Evolutionary conservation across 2,888 invertebrate genomes (phyloP).

Genomic region (Branchinecta sandiegonensis): DNA sequence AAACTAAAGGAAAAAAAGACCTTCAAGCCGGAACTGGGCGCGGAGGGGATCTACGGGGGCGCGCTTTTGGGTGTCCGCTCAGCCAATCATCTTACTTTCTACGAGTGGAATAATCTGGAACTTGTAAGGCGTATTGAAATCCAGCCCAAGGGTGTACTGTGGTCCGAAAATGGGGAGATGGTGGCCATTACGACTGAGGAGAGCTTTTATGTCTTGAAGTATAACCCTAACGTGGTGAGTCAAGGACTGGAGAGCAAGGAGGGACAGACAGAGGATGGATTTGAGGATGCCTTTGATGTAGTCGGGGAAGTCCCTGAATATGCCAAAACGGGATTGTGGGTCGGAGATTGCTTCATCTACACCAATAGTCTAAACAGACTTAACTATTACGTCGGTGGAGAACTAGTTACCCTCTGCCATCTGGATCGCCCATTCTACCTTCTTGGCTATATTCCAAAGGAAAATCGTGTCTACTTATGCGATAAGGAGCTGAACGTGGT

Average conservation of each 20-base stretch:
- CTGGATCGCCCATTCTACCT: conserved; percentile 80
- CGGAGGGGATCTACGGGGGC: conserved; percentile 87
- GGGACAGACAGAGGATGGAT: conserved; percentile 66
- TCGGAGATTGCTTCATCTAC: conserved; percentile 98
- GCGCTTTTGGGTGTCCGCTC: conserved; percentile 79
- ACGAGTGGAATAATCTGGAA: conserved; percentile 91
- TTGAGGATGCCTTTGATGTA: conserved; percentile 40
- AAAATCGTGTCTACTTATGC: conserved; percentile 85
- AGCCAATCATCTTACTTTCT: conserved; percentile 81
- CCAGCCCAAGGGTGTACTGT: conserved; percentile 79
- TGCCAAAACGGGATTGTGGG: conserved; percentile 90
- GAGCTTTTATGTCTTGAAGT: conserved; percentile 81
- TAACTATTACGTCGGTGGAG: conserved; percentile 98
- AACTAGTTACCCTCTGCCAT: conserved; percentile 95
- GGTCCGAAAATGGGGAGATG: conserved; percentile 89
- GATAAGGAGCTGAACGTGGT: conserved; percentile 95
- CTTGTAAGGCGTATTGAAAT: conserved; percentile 91
- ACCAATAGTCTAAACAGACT: conserved; percentile 93
- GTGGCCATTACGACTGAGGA: conserved; percentile 91
- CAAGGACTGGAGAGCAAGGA: conserved; percentile 57
- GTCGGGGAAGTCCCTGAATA: conserved; percentile 74
- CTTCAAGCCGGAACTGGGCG: conserved; percentile 91
- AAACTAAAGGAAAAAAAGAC: conserved; percentile 95
- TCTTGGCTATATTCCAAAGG: conserved; percentile 86
- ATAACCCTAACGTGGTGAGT: conserved; percentile 66